A percentile compares a stretch with the other conserved stretches of the same genome.
These are phyloP conservation scores for Belonocnema kinseyi DNA, from an alignment of 1,140 invertebrate species.

Conservation along the genomic window DNA sequence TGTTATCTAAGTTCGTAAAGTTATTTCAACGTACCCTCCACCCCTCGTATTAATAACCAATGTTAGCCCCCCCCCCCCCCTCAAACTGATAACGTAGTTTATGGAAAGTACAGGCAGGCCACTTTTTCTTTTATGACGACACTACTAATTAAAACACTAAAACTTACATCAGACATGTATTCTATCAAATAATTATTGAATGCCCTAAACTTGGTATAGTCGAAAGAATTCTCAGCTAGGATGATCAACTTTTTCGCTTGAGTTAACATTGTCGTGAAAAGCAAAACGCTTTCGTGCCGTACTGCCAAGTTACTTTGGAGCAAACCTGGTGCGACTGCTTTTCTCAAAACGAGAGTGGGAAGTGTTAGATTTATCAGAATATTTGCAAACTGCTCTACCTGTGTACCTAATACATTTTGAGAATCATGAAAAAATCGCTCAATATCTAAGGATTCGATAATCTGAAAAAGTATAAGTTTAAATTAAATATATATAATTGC, in stretches of 20 bases:
- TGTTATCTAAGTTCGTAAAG: no score
- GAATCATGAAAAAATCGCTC: constrained; percentile 49
- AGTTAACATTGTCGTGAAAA: constrained; percentile 60
- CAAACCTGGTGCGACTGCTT: constrained; percentile 58
- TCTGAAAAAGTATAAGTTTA: constrained; percentile 47
- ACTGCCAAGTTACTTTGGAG: constrained; percentile 56
- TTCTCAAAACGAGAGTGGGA: constrained; percentile 62
- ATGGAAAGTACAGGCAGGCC: no score
- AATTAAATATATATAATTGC: constrained; percentile 20
- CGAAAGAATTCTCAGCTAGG: constrained; percentile 39
- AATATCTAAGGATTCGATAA: constrained; percentile 60
- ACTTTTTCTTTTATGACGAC: rapidly evolving
- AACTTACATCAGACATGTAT: constrained; percentile 58
- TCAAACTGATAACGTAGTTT: no score
- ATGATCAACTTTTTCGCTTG: constrained; percentile 55
- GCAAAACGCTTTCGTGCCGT: constrained; percentile 59
- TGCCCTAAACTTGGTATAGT: constrained; percentile 40
- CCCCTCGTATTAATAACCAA: no score
- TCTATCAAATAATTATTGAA: constrained; percentile 54
- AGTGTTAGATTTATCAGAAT: constrained; percentile 57
- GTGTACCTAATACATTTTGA: constrained; percentile 49
- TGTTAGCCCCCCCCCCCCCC: no score
- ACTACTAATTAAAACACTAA: background rate
- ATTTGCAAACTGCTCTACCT: constrained; percentile 58
- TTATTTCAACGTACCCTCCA: no score